Conservation (phyloP, 2,797 vertebrate species). For the Hypotaenidia philippensis region DNA sequence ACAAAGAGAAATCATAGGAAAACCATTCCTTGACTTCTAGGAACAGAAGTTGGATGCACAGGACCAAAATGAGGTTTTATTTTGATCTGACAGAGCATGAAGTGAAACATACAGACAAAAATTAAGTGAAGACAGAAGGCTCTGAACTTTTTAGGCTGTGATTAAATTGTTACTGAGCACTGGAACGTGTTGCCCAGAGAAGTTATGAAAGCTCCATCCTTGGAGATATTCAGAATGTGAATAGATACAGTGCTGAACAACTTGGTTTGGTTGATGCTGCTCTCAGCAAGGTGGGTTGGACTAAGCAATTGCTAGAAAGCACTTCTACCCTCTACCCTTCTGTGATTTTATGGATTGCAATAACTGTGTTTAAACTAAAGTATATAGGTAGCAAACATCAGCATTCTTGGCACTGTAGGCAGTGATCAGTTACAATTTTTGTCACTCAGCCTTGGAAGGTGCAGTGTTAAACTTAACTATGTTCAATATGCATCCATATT, state of each 20-base stretch:
- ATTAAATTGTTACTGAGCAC: constrained; percentile 30
- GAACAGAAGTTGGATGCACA: neutral
- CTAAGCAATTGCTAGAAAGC: neutral
- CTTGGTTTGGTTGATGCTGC: neutral
- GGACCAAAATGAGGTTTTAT: constrained; percentile 45
- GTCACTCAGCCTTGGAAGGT: neutral
- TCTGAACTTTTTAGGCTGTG: constrained; percentile 36
- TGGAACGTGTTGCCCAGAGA: neutral
- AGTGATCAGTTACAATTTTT: neutral
- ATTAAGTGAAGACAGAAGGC: constrained; percentile 34
- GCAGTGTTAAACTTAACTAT: neutral
- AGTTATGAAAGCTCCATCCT: neutral
- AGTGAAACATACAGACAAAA: constrained; percentile 22
- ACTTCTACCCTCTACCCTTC: neutral
- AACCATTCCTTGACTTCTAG: constrained; percentile 2
- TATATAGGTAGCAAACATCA: neutral
- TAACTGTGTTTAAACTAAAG: neutral
- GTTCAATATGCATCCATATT: rapidly evolving
- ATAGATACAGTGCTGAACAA: neutral
- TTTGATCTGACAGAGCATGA: constrained; percentile 51
- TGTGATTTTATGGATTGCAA: neutral
- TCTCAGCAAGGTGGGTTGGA: neutral
- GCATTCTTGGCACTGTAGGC: rapidly evolving
- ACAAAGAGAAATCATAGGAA: neutral
- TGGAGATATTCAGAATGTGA: neutral